Percentiles rank a stretch among this genome's conserved stretches.
Evolutionary conservation across 2,797 vertebrate genomes (phyloP).

Genomic region (Iguana delicatissima): DNA sequence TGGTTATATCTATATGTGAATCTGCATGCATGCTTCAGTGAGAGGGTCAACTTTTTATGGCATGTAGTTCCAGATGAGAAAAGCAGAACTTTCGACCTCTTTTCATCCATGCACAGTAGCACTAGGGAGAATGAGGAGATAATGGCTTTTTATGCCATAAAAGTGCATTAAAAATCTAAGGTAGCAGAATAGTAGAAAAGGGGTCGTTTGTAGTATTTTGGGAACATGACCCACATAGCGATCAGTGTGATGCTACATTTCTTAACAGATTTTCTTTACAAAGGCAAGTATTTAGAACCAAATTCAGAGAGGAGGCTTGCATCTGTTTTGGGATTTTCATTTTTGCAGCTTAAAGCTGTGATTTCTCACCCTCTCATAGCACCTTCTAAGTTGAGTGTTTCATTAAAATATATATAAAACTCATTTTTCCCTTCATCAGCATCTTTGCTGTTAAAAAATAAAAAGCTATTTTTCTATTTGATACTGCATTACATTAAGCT

Average conservation of each 20-base stretch:
- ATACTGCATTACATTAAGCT: constrained; percentile 77
- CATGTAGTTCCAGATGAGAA: background rate
- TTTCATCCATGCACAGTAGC: background rate
- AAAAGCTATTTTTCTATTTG: constrained; percentile 76
- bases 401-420: constrained; percentile 71
- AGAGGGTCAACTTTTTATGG: background rate
- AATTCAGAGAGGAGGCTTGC: constrained; percentile 72
- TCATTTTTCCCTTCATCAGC: constrained; percentile 70
- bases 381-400: constrained; percentile 80
- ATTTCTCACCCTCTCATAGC: constrained; percentile 75
- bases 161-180: background rate
- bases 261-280: constrained; percentile 62
- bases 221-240: constrained; percentile 83
- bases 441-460: constrained; percentile 75
- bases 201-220: constrained; percentile 56
- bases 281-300: constrained; percentile 70
- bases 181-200: constrained; percentile 40
- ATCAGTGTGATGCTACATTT: constrained; percentile 64
- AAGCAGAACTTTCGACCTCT: background rate
- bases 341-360: constrained; percentile 71
- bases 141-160: constrained; percentile 6
- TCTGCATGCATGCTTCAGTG: background rate
- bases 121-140: background rate
- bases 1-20: background rate
- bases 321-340: constrained; percentile 68